Conservation (phyloP, 2,113 vertebrate species). For the Paralichthys olivaceus region DNA sequence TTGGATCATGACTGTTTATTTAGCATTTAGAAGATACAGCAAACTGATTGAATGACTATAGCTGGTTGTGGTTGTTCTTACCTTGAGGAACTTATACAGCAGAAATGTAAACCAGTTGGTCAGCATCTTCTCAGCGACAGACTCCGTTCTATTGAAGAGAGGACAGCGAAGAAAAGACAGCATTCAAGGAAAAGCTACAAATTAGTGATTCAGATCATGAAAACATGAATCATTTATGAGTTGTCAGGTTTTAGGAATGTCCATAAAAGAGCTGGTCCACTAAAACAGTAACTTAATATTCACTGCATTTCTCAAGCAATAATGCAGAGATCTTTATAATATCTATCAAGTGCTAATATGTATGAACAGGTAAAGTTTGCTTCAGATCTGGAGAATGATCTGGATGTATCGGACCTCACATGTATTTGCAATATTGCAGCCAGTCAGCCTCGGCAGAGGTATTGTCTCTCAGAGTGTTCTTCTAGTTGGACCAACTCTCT, state of each 20-base stretch:
- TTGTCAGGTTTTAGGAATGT: background rate
- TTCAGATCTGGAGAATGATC: too few relatives aligned
- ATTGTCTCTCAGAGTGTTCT: too few relatives aligned
- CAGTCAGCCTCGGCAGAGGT: too few relatives aligned
- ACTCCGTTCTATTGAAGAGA: slow-evolving; percentile 70
- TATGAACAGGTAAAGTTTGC: too few relatives aligned
- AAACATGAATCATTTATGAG: background rate
- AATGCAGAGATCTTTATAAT: too few relatives aligned
- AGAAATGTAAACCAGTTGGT: slow-evolving; percentile 82
- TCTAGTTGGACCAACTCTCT: too few relatives aligned
- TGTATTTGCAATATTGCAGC: too few relatives aligned
- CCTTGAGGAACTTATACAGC: slow-evolving; percentile 80
- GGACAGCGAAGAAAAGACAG: background rate
- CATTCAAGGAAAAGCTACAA: background rate
- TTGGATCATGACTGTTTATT: background rate
- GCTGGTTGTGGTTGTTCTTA: slow-evolving; percentile 23
- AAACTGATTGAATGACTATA: background rate
- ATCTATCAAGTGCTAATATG: too few relatives aligned
- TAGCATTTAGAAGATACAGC: background rate
- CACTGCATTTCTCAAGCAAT: too few relatives aligned
- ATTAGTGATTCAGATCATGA: background rate
- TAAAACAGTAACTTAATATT: too few relatives aligned
- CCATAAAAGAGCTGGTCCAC: background rate
- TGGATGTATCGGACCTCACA: too few relatives aligned
- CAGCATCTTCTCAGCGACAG: slow-evolving; percentile 81